Evolutionary conservation across 1,140 invertebrate genomes (phyloP).

Genomic region (Antheraea pernyi): DNA sequence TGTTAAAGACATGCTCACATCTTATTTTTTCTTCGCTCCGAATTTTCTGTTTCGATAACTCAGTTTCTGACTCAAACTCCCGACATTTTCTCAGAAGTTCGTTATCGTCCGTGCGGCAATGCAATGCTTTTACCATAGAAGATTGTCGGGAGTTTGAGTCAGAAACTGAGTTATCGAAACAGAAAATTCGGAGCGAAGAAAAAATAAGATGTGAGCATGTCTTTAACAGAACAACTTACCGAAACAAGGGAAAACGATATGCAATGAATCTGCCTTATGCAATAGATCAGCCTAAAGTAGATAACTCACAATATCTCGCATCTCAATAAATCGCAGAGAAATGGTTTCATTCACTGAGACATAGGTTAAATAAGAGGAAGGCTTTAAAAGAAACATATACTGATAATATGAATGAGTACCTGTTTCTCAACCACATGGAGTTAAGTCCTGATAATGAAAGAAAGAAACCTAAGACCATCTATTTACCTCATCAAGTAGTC

Average conservation of each 20-base stretch:
- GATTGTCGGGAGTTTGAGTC: not conserved
- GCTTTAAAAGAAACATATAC: not conserved
- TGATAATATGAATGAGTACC: slow-evolving; percentile 2
- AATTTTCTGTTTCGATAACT: not conserved
- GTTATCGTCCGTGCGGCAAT: too few relatives aligned
- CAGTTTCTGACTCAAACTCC: not conserved
- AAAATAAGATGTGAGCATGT: not conserved
- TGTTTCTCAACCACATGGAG: not conserved
- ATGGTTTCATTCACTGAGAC: not conserved
- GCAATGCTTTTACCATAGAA: too few relatives aligned
- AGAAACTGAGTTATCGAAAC: not conserved
- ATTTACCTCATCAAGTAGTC: not conserved
- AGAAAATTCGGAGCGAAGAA: not conserved
- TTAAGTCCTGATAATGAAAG: not conserved
- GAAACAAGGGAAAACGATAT: not conserved
- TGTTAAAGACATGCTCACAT: not conserved
- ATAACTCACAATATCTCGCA: not conserved
- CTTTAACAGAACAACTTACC: not conserved
- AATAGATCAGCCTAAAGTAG: not conserved
- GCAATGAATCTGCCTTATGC: not conserved
- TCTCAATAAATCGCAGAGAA: not conserved
- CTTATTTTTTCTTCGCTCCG: not conserved
- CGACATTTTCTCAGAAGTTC: too few relatives aligned
- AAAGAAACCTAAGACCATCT: slow-evolving; percentile 6
- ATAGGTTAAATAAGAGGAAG: not conserved